Conservation (phyloP, 2,113 vertebrate genomes). For the Egretta garzetta region DNA sequence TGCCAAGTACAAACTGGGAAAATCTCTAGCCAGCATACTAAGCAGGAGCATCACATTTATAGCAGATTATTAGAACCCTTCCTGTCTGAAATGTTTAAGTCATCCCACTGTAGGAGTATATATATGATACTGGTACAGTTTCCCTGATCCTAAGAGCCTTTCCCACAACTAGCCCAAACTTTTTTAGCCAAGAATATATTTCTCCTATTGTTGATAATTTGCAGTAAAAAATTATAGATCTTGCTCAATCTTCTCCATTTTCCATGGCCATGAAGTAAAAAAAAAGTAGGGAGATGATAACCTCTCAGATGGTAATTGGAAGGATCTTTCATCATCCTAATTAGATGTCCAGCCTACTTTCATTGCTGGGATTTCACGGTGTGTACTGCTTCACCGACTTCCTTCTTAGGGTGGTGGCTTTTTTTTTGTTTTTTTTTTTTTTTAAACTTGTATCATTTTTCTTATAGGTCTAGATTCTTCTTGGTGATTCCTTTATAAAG, state of each 20-base stretch:
- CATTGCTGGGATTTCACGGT: background rate
- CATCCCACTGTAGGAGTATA: background rate
- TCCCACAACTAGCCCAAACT: background rate
- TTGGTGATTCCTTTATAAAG: background rate
- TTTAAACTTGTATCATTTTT: background rate
- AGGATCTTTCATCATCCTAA: background rate
- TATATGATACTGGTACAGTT: background rate
- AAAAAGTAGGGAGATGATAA: background rate
- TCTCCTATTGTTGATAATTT: background rate
- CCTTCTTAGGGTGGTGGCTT: background rate
- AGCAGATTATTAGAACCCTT: background rate
- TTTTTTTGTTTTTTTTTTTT: background rate
- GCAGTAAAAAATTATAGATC: background rate
- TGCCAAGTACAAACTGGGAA: background rate
- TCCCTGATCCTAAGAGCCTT: background rate
- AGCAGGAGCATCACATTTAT: background rate
- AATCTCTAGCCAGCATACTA: background rate
- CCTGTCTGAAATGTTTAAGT: background rate
- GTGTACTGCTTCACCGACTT: background rate
- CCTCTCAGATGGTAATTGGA: background rate
- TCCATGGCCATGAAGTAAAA: background rate
- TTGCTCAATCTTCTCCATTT: background rate
- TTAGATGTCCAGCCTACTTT: background rate
- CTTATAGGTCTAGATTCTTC: background rate
- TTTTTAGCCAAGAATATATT: background rate